Conservation (phyloP, 2,113 vertebrate genomes). For the Balaeniceps rex region DNA sequence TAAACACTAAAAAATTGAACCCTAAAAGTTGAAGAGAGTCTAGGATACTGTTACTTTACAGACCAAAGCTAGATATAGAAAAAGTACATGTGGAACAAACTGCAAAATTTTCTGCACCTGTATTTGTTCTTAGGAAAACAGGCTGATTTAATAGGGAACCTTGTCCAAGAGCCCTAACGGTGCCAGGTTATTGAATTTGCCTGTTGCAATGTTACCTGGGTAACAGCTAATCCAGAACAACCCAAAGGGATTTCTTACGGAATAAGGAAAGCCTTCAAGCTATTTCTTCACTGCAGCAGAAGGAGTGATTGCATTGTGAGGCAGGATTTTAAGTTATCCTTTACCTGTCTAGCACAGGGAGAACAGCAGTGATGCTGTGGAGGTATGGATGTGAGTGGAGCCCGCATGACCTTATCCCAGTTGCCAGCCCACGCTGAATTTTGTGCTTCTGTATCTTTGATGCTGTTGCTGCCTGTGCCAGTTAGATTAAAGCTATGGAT, state of each 20-base stretch:
- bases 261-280: background rate
- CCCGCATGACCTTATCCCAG: background rate
- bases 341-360: background rate
- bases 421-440: background rate
- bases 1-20: background rate
- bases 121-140: background rate
- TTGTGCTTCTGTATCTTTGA: background rate
- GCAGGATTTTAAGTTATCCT: background rate
- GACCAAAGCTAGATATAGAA: background rate
- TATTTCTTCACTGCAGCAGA: background rate
- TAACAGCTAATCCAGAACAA: background rate
- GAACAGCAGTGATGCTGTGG: background rate
- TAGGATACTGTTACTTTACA: background rate
- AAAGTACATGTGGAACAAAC: background rate
- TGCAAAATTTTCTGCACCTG: background rate
- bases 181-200: background rate
- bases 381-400: background rate
- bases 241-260: background rate
- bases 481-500: background rate
- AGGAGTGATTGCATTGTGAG: background rate
- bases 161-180: background rate
- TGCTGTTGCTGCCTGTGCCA: background rate
- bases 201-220: background rate
- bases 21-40: background rate
- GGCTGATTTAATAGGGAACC: background rate